Evolutionary conservation across 2,888 invertebrate species (phyloP), one percentile per base, ranked within the genome.

Genomic region (Brachyptera putata): DNA sequence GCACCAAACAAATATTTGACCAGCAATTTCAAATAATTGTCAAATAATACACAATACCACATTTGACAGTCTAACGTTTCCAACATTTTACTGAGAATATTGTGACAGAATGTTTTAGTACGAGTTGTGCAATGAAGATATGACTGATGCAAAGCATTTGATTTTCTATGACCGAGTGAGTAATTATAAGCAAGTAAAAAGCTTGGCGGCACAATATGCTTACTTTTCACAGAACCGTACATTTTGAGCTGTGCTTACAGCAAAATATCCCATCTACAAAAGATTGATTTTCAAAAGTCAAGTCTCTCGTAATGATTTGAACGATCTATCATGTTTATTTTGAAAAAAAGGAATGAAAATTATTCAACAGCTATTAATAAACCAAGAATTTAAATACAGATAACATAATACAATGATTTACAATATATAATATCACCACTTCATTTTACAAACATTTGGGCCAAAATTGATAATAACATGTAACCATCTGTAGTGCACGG

Each of bases 1-100:
- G 53, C 53, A 53, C 53, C 53, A 53, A 53, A 53, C 18, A 18
- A 53, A 53, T 34, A 53, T 53, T 53, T 53, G 34, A 50, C 26
- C 22, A 34, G 16, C 24, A 36, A 36, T 53, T 36, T 53, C 13
- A 36, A 36, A 34, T 53, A 7, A 18, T 18, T 50, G 34, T 22
- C 53, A 53, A 53, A 36, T 36, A 53, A 36, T 53, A 36, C 43
- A 3, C 43, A 21, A 21, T 43, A 11, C 26, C n/a, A 36, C 46
- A 46, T n/a, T 16, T 30, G 53, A 53, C 53, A 53, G 53, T 36
- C 21, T 3, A 11, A 53, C 36, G 46, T 21, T 46, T 7, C 46
- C 46, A 46, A 21, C 46, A 24, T 46, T 46, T 22, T 46, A 22
- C 14, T 9, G 21, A n/a, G 46, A 46, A 4, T 2, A 46, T 46